These are phyloP conservation scores for Harpegnathos saltator DNA, from an alignment of 1,140 invertebrate species.

Conservation along the genomic window DNA sequence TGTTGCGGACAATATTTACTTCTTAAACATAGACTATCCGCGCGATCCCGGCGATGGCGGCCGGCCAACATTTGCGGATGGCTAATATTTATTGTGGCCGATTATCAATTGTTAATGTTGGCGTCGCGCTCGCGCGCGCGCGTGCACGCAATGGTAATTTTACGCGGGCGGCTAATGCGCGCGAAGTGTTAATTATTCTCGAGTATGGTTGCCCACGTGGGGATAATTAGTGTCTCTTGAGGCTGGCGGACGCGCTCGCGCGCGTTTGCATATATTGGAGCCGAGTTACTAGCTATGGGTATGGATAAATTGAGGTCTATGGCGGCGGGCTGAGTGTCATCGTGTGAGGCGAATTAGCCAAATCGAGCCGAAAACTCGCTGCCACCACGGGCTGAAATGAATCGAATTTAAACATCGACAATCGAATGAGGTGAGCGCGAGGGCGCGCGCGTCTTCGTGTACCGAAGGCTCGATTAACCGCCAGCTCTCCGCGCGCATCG, in stretches of 20 bases:
- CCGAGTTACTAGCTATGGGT: slow-evolving; percentile 40
- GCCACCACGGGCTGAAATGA: slow-evolving; percentile 12
- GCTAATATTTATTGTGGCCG: slow-evolving; percentile 32
- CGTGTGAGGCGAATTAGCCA: slow-evolving; percentile 35
- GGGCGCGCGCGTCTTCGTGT: background rate
- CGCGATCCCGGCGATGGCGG: background rate
- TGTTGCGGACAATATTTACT: slow-evolving; percentile 10
- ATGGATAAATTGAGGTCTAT: slow-evolving; percentile 56
- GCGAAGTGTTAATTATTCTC: slow-evolving; percentile 62
- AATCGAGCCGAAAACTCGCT: slow-evolving; percentile 44
- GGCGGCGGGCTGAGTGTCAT: slow-evolving; percentile 32
- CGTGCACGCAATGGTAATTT: slow-evolving; percentile 18
- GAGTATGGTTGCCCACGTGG: slow-evolving; percentile 62
- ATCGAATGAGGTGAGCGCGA: slow-evolving; percentile 3
- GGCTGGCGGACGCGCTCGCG: slow-evolving; percentile 29
- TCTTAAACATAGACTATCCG: slow-evolving; percentile 16
- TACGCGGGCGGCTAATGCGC: slow-evolving; percentile 46
- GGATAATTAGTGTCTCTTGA: slow-evolving; percentile 58
- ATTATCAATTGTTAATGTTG: slow-evolving; percentile 49
- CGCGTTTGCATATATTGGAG: background rate
- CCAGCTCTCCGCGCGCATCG: background rate
- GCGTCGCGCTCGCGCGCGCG: background rate
- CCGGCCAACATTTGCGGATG: slow-evolving; percentile 7
- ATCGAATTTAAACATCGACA: slow-evolving; percentile 49
- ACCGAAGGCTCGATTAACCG: slow-evolving; percentile 13